phyloP scores from a whole-genome alignment of 1,140 invertebrate species.

The Maniola jurtina region DNA sequence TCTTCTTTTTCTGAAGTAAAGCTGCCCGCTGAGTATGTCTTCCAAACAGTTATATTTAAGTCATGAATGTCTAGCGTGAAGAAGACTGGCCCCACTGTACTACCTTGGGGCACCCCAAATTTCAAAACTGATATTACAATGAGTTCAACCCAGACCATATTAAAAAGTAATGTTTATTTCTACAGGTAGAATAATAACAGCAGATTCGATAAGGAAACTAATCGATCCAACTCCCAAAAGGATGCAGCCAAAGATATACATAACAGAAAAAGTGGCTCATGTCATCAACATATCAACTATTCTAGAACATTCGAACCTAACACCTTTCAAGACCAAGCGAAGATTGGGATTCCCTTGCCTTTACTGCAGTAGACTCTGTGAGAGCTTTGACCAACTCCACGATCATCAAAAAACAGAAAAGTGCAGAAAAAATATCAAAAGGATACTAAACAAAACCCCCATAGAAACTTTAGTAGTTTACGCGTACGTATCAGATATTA shows the following conservation, averaged over 20 bases:
- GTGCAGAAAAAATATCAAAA: conserved; percentile 39
- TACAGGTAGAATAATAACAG: conserved; percentile 37
- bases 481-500: conserved; percentile 44
- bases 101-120: too few relatives aligned
- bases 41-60: too few relatives aligned
- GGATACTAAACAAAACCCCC: conserved; percentile 33
- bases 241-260: conserved; percentile 23
- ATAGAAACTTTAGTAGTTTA: conserved; percentile 43
- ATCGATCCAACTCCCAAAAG: conserved; percentile 20
- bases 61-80: too few relatives aligned
- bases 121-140: too few relatives aligned
- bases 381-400: conserved; percentile 33
- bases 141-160: too few relatives aligned
- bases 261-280: conserved; percentile 39
- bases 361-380: conserved; percentile 42
- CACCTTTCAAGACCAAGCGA: conserved; percentile 44
- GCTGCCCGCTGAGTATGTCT: too few relatives aligned
- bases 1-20: too few relatives aligned
- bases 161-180: conserved; percentile 1
- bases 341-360: conserved; percentile 39
- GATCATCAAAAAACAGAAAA: conserved; percentile 39
- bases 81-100: neutral
- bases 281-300: conserved; percentile 38
- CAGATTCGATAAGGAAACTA: conserved; percentile 26
- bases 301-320: conserved; percentile 46